Percentiles rank a stretch among this genome's conserved stretches.
These are phyloP conservation scores for Xestia xanthographa DNA, from an alignment of 2,888 invertebrate genomes.

Conservation along the genomic window DNA sequence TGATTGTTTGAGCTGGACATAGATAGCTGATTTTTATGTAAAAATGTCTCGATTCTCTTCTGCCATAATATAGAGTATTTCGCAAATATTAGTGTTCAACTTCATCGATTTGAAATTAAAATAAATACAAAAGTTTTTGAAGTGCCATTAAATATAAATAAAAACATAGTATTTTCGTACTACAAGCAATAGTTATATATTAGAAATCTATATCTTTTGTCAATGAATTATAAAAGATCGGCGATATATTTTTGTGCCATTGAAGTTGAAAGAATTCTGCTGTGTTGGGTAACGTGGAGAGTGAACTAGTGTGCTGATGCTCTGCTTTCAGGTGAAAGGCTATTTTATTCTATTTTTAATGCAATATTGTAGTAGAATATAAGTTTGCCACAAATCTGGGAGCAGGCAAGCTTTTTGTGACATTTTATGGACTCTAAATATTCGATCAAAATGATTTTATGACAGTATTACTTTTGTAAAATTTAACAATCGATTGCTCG, in stretches of 20 bases:
- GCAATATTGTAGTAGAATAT: slow-evolving; percentile 21
- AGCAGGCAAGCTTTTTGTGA: slow-evolving; percentile 42
- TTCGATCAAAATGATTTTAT: slow-evolving; percentile 34
- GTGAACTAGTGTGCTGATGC: slow-evolving; percentile 25
- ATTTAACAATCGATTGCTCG: slow-evolving; percentile 23
- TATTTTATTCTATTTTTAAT: slow-evolving; percentile 37
- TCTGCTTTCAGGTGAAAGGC: slow-evolving; percentile 25
- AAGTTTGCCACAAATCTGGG: slow-evolving; percentile 23
- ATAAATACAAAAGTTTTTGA: slow-evolving; percentile 76
- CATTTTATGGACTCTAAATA: slow-evolving; percentile 42
- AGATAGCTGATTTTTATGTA: slow-evolving; percentile 54
- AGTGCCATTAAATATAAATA: slow-evolving; percentile 86
- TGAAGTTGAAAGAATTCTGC: slow-evolving; percentile 41
- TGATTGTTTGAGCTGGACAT: slow-evolving; percentile 54
- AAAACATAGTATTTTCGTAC: slow-evolving; percentile 86
- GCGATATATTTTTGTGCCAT: slow-evolving; percentile 73
- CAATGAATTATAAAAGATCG: slow-evolving; percentile 61
- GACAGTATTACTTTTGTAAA: slow-evolving; percentile 49
- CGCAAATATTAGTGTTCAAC: slow-evolving; percentile 56
- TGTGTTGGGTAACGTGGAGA: slow-evolving; percentile 26
- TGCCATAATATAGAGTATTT: slow-evolving; percentile 62
- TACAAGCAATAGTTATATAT: slow-evolving; percentile 78
- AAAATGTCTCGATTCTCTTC: slow-evolving; percentile 47
- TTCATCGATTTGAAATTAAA: slow-evolving; percentile 58
- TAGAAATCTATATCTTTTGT: slow-evolving; percentile 62